These are phyloP conservation scores for Lipotes vexillifer DNA, from an alignment of 2,113 vertebrate genomes.

Conservation along the genomic window DNA sequence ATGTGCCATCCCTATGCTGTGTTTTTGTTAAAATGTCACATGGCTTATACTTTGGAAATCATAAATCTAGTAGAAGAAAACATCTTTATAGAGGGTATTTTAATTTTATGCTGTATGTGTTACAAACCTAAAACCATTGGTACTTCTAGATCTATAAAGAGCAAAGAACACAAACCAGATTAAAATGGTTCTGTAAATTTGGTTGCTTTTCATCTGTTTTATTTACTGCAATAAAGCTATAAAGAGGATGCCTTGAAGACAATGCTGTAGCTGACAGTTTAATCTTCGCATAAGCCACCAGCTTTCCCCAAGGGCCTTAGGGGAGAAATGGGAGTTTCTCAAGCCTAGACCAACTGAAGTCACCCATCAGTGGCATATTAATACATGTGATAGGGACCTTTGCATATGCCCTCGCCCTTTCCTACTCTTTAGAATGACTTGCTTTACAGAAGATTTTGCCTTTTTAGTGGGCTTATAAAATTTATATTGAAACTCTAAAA, in stretches of 20 bases:
- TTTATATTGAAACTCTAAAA: constrained; percentile 32
- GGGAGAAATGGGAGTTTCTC: background rate
- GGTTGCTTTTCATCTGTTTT: constrained; percentile 37
- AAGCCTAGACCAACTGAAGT: background rate
- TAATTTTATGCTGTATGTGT: constrained; percentile 45
- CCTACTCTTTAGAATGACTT: background rate
- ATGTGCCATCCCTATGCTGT: constrained; percentile 36
- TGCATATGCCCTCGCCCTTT: background rate
- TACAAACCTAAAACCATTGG: constrained; percentile 32
- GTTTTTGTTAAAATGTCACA: constrained; percentile 63
- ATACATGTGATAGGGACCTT: background rate
- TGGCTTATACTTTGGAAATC: constrained; percentile 63
- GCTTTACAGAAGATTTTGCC: background rate
- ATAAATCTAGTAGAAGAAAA: constrained; percentile 63
- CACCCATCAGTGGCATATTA: background rate
- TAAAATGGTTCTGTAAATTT: constrained; percentile 46
- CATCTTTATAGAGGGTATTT: constrained; percentile 52
- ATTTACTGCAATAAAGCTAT: constrained; percentile 2
- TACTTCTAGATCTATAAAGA: constrained; percentile 26
- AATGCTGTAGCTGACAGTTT: background rate
- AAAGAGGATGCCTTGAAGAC: background rate
- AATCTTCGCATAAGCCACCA: background rate
- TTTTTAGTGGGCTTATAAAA: background rate
- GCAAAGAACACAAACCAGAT: constrained; percentile 11
- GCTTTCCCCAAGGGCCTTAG: background rate